Evolutionary conservation across 1,140 invertebrate genomes (phyloP).

Genomic region (Aphaenogaster rudis): DNA sequence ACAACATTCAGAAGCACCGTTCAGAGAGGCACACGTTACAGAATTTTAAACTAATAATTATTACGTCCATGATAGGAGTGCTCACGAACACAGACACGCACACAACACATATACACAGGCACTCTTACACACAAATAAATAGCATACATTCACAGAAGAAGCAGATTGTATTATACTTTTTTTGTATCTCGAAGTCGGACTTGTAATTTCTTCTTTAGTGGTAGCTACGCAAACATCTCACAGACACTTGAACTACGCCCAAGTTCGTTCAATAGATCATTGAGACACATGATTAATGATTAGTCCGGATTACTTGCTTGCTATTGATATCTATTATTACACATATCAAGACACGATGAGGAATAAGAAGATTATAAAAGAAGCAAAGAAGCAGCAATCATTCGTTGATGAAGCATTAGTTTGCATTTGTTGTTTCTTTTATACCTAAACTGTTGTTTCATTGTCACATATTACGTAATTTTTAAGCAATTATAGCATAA

Average conservation of each 20-base stretch:
- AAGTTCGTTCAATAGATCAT: constrained; percentile 54
- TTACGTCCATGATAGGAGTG: constrained; percentile 48
- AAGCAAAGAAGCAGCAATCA: neutral
- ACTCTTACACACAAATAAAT: constrained; percentile 56
- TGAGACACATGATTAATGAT: constrained; percentile 28
- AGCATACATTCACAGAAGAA: constrained; percentile 39
- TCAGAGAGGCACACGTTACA: constrained; percentile 49
- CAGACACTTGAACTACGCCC: constrained; percentile 39
- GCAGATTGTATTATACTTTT: constrained; percentile 28
- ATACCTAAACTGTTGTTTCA: neutral
- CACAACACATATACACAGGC: constrained; percentile 51
- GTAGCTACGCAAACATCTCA: constrained; percentile 63
- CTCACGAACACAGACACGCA: constrained; percentile 42
- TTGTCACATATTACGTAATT: neutral
- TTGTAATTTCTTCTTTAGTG: constrained; percentile 68
- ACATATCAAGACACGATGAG: constrained; percentile 16
- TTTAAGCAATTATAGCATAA: neutral
- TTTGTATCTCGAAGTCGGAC: constrained; percentile 31
- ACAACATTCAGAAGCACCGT: constrained; percentile 24
- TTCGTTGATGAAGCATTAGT: neutral
- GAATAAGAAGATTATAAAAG: neutral
- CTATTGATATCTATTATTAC: constrained; percentile 24
- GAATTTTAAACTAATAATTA: constrained; percentile 12
- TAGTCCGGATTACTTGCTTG: constrained; percentile 37
- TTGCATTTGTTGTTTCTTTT: constrained; percentile 6